A percentile compares a stretch with the other conserved stretches of the same genome.
These are phyloP conservation scores for Tetranychus piercei DNA, from an alignment of 2,888 invertebrate species.

Conservation along the genomic window DNA sequence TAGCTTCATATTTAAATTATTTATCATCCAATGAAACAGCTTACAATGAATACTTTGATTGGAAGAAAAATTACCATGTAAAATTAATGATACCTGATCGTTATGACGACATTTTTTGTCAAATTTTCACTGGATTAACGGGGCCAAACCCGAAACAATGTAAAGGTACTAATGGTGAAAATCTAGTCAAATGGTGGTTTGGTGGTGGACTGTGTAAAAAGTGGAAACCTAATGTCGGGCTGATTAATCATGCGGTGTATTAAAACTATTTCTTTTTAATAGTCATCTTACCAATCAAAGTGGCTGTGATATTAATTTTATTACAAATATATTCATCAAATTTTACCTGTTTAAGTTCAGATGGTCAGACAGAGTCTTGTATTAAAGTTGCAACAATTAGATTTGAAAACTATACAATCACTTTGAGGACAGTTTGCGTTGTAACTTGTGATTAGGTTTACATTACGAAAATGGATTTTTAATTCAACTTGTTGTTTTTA, in stretches of 20 bases:
- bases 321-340: no score
- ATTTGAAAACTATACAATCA: no score
- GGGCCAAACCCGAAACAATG: background rate
- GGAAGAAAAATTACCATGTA: conserved; percentile 21
- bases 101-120: background rate
- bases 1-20: conserved; percentile 21
- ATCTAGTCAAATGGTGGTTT: conserved; percentile 10
- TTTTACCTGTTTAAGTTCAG: no score
- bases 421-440: no score
- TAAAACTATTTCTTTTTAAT: background rate
- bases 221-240: background rate
- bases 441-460: no score
- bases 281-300: no score
- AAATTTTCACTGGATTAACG: background rate
- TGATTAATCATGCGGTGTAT: background rate
- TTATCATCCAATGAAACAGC: conserved; percentile 23
- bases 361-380: no score
- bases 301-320: no score
- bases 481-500: no score
- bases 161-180: background rate
- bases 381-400: no score
- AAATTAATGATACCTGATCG: background rate
- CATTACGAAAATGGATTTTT: no score
- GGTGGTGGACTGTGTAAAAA: background rate
- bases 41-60: conserved; percentile 25